phyloP scores from a whole-genome alignment of 2,113 vertebrate species.

The Nestor notabilis region DNA sequence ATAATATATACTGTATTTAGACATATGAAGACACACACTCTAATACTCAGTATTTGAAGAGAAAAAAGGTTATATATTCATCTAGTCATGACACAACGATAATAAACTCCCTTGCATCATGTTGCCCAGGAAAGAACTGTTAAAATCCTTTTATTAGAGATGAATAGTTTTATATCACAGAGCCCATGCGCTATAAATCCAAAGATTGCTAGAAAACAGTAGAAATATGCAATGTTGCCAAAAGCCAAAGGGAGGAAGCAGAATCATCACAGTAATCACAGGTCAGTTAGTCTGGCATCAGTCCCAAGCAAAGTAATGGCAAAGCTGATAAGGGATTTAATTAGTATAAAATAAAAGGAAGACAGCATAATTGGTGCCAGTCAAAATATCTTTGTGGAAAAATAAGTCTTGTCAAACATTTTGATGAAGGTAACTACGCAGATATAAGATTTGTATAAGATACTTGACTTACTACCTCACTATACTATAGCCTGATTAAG shows the following conservation, averaged over 20 bases:
- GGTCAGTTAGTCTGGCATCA: conserved; percentile 16
- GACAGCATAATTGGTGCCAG: background rate
- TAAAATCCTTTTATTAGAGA: background rate
- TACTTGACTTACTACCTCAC: background rate
- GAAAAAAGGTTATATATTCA: background rate
- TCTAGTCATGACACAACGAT: background rate
- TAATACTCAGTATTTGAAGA: background rate
- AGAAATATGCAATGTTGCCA: background rate
- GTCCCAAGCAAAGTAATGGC: background rate
- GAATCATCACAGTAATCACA: conserved; percentile 11
- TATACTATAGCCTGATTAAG: background rate
- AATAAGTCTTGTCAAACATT: background rate
- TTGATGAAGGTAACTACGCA: background rate
- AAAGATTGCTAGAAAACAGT: background rate
- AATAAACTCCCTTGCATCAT: background rate
- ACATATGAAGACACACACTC: background rate
- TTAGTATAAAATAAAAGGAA: background rate
- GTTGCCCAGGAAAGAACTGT: background rate
- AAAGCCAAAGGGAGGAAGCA: background rate
- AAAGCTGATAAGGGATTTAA: conserved; percentile 16
- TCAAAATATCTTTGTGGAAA: background rate
- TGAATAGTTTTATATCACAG: background rate
- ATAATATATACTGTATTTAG: background rate
- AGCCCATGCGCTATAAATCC: background rate
- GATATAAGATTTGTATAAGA: background rate